Percentiles rank a stretch among this genome's conserved stretches.
Conservation (phyloP, 2,888 invertebrate genomes). For the Ornithoptera alexandrae region DNA sequence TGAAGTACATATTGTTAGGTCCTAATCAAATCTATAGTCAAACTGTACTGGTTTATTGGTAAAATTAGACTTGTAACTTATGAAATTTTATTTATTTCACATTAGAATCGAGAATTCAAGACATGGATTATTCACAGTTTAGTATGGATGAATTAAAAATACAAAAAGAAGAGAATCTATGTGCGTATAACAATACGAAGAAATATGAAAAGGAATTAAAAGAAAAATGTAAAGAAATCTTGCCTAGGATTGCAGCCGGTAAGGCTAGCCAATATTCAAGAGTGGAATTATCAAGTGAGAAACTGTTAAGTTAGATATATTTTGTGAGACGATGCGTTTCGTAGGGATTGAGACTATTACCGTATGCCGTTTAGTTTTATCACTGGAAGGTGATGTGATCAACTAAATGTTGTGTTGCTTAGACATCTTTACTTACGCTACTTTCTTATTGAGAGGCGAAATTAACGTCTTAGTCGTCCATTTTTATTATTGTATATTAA, state of each 20-base stretch:
- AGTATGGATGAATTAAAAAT: neutral
- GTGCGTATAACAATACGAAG: neutral
- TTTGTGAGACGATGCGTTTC: neutral
- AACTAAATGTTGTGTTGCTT: neutral
- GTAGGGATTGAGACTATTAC: neutral
- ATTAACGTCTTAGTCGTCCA: too few species aligned
- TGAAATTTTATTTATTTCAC: slow-evolving; percentile 32
- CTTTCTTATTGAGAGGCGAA: too few species aligned
- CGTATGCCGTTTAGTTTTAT: too few species aligned
- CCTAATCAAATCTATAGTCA: neutral
- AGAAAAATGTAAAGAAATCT: neutral
- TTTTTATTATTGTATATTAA: too few species aligned
- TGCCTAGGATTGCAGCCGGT: neutral
- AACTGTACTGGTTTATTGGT: neutral
- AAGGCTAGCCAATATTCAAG: neutral
- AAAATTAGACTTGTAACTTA: neutral
- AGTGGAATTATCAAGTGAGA: neutral
- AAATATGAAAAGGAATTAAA: neutral
- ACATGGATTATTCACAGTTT: neutral
- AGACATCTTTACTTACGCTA: too few species aligned
- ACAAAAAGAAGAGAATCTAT: neutral
- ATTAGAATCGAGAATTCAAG: neutral
- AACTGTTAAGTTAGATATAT: neutral
- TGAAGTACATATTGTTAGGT: neutral
- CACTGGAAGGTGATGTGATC: too few species aligned